Evolutionary conservation across 2,888 invertebrate genomes (phyloP), one percentile per base, ranked within the genome.

Genomic region (Phyllotreta striolata): DNA sequence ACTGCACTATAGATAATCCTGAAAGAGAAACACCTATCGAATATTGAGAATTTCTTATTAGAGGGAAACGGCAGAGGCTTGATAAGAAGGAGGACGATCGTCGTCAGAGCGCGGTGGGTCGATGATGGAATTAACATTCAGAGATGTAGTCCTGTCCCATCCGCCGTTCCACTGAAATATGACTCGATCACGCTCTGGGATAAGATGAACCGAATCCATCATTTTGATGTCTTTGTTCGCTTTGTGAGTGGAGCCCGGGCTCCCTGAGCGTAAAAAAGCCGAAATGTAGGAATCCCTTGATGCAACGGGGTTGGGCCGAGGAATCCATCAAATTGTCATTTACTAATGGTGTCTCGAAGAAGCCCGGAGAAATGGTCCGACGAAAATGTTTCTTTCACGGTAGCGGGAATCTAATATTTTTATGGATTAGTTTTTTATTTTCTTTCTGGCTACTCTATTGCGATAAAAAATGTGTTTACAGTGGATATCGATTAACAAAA

Each of bases 171-270:
- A 76, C 79, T 82, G 81, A 82, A 82, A 82, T 83, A 82, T 82
- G 80, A 80, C 81, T 82, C 81, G 82, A 82, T 82, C 82, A 82
- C 82, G 82, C 81, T 80, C 79, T 76, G 79, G 81, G 80, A 81
- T 80, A 81, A 82, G 82, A 83, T 82, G 83, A 82, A 82, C 81
- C 79, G 78, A 79, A 83, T 82, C 79, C 81, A 82, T 83, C 82
- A 83, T 83, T 79, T 81, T 82, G 82, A 82, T 82, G 82, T 82
- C 83, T 83, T 82, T 82, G 82, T 83, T 83, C 82, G 79, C 77
- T 77, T 78, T 71, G 76, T 77, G 75, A 79, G 75, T 74, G 44
- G 59, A 49, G 72, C 72, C 71, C 68, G 66, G 70, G 69, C 72
- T 73, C 77, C 74, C 75, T 72, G 68, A 74, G 70, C 74, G 74